Base-by-base conservation (phyloP, 2,888 invertebrate species). In the Cloeon dipterum region DNA sequence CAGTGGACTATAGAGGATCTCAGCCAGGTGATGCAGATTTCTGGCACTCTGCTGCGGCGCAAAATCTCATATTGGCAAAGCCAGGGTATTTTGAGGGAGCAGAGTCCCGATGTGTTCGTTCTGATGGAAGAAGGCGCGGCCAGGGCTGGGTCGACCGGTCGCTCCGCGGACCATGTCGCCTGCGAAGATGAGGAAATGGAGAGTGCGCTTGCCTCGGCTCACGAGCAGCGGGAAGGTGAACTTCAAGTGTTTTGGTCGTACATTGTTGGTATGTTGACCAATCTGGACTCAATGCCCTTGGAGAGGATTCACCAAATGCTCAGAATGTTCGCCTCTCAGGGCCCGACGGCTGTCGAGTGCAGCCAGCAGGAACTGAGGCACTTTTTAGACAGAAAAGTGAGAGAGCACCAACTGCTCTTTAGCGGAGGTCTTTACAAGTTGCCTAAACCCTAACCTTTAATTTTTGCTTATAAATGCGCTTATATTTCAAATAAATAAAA, bases 241-340 rank as follows among this genome's bases (percentile, higher is more conserved):
- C 61, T 91, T 39, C 89, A 89, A 65, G 70, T 75, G 33, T 89
- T 91, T 56, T 94, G 94, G 94, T 85, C 89, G 0, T 94, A 93
- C 51, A 89, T 94, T 47, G 81, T 88, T 33, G 93, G 91, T 14
- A 94, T 94, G 94, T 58, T 94, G 39, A 89, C 89, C 10, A 94
- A 94, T 61, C 61, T 94, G 43, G 89, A 91, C 49, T 82, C 81
- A 0, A 63, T 93, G 51, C 81, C 89, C 0, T 59, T 93, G 43
- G 91, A 93, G 46, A 64, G 91, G 37, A 93, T 94, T 47, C 88
- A 91, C 56, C 85, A 88, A 52, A 93, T 93, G 89, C 56, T 94
- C 41, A 86, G 88, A 54, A 82, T 93, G 75, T 94, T 94, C 62
- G 89, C 89, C 2, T 85, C 88, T 23, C 86, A 88, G 59, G 88